Percentiles rank a stretch among this genome's conserved stretches.
phyloP scores from a whole-genome alignment of 2,113 vertebrate species.

The Haemorhous mexicanus region DNA sequence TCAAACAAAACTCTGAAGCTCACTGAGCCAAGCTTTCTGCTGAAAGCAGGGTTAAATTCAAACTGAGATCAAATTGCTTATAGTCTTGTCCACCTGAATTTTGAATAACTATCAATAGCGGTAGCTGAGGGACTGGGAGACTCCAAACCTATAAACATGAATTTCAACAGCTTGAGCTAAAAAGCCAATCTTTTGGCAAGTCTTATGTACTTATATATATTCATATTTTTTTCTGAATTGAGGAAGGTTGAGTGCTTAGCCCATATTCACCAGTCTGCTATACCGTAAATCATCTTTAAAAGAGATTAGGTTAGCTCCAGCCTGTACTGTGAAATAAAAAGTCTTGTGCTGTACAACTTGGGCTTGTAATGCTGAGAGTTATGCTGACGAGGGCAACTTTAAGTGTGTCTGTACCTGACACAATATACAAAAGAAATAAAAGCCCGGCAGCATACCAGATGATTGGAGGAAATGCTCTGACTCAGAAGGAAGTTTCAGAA shows the following conservation, averaged over 20 bases:
- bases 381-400: not conserved
- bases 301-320: not conserved
- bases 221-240: not conserved
- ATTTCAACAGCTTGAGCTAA: not conserved
- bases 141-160: not conserved
- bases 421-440: constrained; percentile 11
- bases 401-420: not conserved
- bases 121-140: not conserved
- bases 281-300: constrained; percentile 1
- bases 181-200: not conserved
- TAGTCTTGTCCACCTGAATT: not conserved
- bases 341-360: not conserved
- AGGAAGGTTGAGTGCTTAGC: not conserved
- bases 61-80: not conserved
- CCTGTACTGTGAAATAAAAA: not conserved
- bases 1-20: not conserved
- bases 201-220: not conserved
- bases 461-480: not conserved
- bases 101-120: not conserved
- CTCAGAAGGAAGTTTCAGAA: constrained; percentile 22
- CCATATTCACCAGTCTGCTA: not conserved
- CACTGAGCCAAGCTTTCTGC: not conserved
- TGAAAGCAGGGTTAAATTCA: not conserved
- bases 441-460: not conserved
- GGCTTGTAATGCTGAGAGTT: not conserved